Conservation (phyloP, 2,113 vertebrate species). For the Pithys albifrons region DNA sequence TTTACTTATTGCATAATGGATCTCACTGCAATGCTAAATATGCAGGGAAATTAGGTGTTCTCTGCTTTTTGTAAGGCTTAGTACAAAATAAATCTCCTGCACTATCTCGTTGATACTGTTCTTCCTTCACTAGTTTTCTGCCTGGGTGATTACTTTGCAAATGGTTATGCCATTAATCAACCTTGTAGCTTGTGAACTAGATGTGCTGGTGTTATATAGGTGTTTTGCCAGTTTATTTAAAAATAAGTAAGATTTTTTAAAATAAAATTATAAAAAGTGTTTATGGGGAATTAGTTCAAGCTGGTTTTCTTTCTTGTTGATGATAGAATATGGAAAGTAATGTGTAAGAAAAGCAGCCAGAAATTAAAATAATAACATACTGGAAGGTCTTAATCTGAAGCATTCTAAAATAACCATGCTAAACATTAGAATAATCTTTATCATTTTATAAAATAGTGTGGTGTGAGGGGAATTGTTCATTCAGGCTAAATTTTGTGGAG, state of each 20-base stretch:
- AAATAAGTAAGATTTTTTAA: not conserved
- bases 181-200: not conserved
- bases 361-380: not conserved
- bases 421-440: not conserved
- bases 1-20: not conserved
- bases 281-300: not conserved
- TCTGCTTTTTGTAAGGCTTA: not conserved
- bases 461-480: not conserved
- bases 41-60: not conserved
- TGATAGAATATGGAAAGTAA: not conserved
- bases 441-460: not conserved
- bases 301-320: not conserved
- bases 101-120: not conserved
- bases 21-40: not conserved
- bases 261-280: not conserved
- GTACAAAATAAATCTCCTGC: not conserved
- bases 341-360: not conserved
- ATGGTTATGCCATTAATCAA: not conserved
- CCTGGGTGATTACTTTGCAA: not conserved
- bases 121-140: not conserved
- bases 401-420: not conserved
- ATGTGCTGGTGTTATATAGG: not conserved
- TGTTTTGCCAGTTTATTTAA: not conserved
- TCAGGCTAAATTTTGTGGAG: not conserved
- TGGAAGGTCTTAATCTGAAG: not conserved